These are phyloP conservation scores for Drosophila orena DNA, from an alignment of 1,140 invertebrate genomes.

Conservation along the genomic window DNA sequence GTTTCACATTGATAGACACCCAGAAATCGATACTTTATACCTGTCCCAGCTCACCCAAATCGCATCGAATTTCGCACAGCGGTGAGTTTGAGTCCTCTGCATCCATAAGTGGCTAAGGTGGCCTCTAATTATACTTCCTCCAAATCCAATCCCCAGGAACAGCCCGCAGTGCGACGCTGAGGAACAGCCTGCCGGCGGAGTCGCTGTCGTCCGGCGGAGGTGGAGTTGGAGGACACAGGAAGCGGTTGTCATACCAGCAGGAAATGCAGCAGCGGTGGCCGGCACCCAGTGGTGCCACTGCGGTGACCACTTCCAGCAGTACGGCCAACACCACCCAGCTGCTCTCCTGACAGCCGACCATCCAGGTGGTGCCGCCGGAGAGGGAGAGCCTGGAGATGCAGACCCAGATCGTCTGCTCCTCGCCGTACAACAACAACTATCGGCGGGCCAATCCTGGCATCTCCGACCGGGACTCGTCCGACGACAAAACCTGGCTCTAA, in stretches of 20 bases:
- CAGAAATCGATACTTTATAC: constrained; percentile 84
- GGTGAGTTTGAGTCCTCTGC: constrained; percentile 52
- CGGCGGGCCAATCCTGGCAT: constrained; percentile 48
- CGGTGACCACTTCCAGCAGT: constrained; percentile 20
- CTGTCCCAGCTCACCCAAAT: constrained; percentile 81
- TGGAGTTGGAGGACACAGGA: constrained; percentile 1
- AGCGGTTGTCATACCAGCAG: constrained; percentile 56
- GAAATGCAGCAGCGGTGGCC: constrained; percentile 66
- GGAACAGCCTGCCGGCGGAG: constrained; percentile 39
- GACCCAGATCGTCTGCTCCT: constrained; percentile 52
- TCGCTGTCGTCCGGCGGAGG: not conserved
- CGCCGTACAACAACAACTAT: constrained; percentile 67
- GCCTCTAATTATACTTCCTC: not conserved
- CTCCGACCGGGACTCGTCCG: constrained; percentile 16
- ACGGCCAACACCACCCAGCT: constrained; percentile 53
- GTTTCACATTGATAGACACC: constrained; percentile 63
- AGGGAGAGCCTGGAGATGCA: constrained; percentile 55
- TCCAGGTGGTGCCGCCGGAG: constrained; percentile 28
- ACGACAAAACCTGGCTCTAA: constrained; percentile 81
- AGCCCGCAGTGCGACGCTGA: constrained; percentile 43
- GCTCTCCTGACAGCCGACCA: constrained; percentile 61
- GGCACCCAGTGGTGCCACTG: constrained; percentile 12
- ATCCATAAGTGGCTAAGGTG: not conserved
- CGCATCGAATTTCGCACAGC: constrained; percentile 77
- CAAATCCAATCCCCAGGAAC: constrained; percentile 25